Evolutionary conservation across 2,113 vertebrate species (phyloP).

Genomic region (Neolamprologus tretocephalus): DNA sequence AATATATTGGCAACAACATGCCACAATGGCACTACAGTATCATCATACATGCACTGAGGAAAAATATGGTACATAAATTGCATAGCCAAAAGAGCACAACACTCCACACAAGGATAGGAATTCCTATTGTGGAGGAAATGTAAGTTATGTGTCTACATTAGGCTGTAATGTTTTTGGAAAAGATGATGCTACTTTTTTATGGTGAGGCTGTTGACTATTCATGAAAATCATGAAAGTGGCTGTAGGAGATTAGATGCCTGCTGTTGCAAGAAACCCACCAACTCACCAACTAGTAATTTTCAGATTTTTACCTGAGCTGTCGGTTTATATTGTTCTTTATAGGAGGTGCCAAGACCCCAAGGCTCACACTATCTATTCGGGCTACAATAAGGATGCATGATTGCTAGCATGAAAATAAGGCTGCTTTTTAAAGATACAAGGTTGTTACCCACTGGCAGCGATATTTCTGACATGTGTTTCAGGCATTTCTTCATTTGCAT

Average conservation of each 20-base stretch:
- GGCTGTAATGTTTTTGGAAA: slow-evolving; percentile 46
- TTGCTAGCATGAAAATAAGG: slow-evolving; percentile 45
- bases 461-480: slow-evolving; percentile 59
- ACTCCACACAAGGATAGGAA: slow-evolving; percentile 24
- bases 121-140: slow-evolving; percentile 38
- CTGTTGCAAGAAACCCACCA: slow-evolving; percentile 40
- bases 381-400: slow-evolving; percentile 40
- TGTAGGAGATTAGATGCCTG: slow-evolving; percentile 49
- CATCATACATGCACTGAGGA: slow-evolving; percentile 24
- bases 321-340: slow-evolving; percentile 55
- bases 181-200: slow-evolving; percentile 51
- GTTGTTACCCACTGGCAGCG: slow-evolving; percentile 25
- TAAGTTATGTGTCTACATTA: slow-evolving; percentile 63
- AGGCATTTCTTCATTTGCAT: slow-evolving; percentile 52
- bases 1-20: slow-evolving; percentile 43
- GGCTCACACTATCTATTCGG: slow-evolving; percentile 46
- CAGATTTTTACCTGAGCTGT: slow-evolving; percentile 45
- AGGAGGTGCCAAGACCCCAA: slow-evolving; percentile 50
- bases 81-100: slow-evolving; percentile 12
- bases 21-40: slow-evolving; percentile 4
- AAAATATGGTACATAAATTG: slow-evolving; percentile 35
- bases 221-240: slow-evolving; percentile 45
- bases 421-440: slow-evolving; percentile 44
- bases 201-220: slow-evolving; percentile 51
- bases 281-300: slow-evolving; percentile 42